Evolutionary conservation across 2,888 invertebrate species (phyloP), one percentile per base, ranked within the genome.

Genomic region (Trisateles emortualis): DNA sequence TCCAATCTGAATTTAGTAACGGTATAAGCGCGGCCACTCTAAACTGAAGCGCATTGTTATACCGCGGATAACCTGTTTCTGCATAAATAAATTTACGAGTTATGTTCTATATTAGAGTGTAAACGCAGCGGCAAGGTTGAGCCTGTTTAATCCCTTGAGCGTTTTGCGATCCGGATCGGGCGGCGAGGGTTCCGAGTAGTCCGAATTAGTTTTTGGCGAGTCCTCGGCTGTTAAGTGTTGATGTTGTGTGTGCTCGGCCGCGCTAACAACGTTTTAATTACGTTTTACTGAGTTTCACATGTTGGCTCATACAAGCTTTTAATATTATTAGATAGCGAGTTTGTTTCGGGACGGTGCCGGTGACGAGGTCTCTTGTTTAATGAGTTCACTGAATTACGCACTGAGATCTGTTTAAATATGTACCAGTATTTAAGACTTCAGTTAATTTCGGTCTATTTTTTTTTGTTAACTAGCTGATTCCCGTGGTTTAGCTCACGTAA

Each of bases 211-310:
- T 89, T 89, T 85, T 83, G 83, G 86, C 72, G 78, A 77, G 81
- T 77, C 78, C 81, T 79, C 75, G 57, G 75, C 78, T 78, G 81
- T 80, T 78, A 79, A 83, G 78, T 78, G 81, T 81, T 82, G 79
- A 81, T 81, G 79, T 84, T 84, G 81, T 79, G 81, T 78, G 72
- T 75, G 66, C 75, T 76, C 76, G 72, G 79, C 70, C 72, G 76
- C 81, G 76, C 81, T 83, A 86, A 87, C 86, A 85, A 82, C 82
- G 72, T 84, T 85, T 87, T 87, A 87, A 89, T 88, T 87, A 88
- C 83, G 71, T 78, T 80, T 76, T 71, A 77, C 76, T 57, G 73
- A 76, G 77, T 78, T 78, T 74, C 76, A 67, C 71, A 61, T 67
- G 76, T 70, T 74, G 63, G 73, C 69, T 68, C 72, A 74, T 68